Conservation (phyloP, 2,888 invertebrate species). For the Pseudococcus viburni region DNA sequence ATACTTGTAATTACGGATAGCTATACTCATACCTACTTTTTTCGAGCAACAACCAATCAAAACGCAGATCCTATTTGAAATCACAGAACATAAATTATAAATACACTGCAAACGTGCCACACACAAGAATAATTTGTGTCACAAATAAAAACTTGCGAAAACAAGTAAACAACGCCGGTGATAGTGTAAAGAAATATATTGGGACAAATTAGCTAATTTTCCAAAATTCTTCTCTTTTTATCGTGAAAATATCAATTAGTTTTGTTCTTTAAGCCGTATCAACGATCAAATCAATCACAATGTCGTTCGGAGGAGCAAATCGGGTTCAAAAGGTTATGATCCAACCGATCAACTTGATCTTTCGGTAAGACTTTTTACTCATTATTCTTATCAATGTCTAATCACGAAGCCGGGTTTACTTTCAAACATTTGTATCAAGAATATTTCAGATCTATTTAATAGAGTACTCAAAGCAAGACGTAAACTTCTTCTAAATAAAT, state of each 20-base stretch:
- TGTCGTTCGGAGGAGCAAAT: slow-evolving; percentile 25
- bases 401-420: too few relatives aligned
- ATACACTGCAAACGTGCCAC: too few relatives aligned
- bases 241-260: background rate
- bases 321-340: slow-evolving; percentile 98
- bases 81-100: too few relatives aligned
- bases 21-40: too few relatives aligned
- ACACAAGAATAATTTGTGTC: background rate
- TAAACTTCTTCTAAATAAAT: too few relatives aligned
- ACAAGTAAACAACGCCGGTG: background rate
- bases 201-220: too few relatives aligned
- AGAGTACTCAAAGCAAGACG: too few relatives aligned
- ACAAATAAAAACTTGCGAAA: background rate
- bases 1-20: too few relatives aligned
- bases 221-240: background rate
- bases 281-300: background rate
- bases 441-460: too few relatives aligned
- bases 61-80: too few relatives aligned
- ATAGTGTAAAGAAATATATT: background rate
- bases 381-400: background rate
- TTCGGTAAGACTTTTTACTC: slow-evolving; percentile 71
- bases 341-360: slow-evolving; percentile 98
- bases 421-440: too few relatives aligned
- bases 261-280: background rate
- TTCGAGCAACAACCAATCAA: too few relatives aligned